phyloP scores from a whole-genome alignment of 2,888 invertebrate genomes.

The Habroteleia sp. region DNA sequence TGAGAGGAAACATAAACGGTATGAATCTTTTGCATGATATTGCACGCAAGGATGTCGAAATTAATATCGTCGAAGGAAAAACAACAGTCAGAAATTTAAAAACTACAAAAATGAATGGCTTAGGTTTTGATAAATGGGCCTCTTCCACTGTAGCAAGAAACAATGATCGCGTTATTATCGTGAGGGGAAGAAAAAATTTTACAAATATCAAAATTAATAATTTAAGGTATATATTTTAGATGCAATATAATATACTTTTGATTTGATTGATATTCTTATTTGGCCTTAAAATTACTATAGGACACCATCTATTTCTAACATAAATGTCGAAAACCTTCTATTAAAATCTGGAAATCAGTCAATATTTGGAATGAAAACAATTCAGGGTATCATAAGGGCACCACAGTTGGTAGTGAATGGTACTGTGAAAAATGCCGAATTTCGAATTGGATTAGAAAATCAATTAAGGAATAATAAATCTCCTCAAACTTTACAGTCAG shows the following conservation, averaged over 20 bases:
- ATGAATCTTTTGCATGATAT: conserved; percentile 82
- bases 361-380: conserved; percentile 78
- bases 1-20: conserved; percentile 81
- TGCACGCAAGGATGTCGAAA: conserved; percentile 78
- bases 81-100: conserved; percentile 80
- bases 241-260: too few relatives aligned
- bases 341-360: conserved; percentile 78
- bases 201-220: too few relatives aligned
- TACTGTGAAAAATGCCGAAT: too few relatives aligned
- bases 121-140: conserved; percentile 82
- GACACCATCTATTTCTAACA: not conserved
- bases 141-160: conserved; percentile 76
- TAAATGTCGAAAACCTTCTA: conserved; percentile 2
- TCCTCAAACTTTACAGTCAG: conserved; percentile 66
- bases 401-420: conserved; percentile 66
- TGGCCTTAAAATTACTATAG: too few relatives aligned
- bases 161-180: too few relatives aligned
- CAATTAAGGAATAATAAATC: conserved; percentile 67
- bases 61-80: conserved; percentile 80
- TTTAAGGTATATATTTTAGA: too few relatives aligned
- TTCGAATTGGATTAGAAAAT: too few relatives aligned
- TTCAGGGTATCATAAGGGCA: conserved; percentile 67
- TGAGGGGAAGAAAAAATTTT: too few relatives aligned
- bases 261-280: too few relatives aligned
- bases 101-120: conserved; percentile 80